phyloP scores from a whole-genome alignment of 2,797 vertebrate species.

The Spinus olivaceus region DNA sequence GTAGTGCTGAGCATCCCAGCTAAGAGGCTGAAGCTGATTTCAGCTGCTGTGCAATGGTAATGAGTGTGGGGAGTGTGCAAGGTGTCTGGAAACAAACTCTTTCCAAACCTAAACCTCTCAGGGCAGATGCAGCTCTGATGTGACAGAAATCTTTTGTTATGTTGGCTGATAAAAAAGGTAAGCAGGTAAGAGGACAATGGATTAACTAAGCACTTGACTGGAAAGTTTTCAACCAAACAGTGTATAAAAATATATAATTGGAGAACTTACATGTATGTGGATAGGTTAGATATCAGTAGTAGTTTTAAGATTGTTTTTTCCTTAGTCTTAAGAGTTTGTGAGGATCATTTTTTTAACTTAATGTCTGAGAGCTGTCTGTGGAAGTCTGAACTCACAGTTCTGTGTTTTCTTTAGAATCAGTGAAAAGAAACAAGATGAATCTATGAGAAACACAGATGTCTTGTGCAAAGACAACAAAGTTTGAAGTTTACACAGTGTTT shows the following conservation, averaged over 20 bases:
- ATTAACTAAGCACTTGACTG: neutral
- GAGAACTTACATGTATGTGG: neutral
- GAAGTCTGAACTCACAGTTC: neutral
- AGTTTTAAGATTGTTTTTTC: neutral
- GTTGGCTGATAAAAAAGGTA: neutral
- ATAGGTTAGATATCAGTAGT: neutral
- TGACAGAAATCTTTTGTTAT: fast-evolving
- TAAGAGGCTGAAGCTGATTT: neutral
- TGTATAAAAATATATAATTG: neutral
- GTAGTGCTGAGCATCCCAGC: neutral
- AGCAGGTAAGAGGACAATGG: neutral
- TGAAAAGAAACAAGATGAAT: neutral
- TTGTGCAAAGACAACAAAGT: neutral
- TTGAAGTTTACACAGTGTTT: neutral
- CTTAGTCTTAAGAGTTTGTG: neutral
- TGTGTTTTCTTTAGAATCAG: neutral
- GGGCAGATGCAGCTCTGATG: neutral
- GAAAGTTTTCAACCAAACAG: neutral
- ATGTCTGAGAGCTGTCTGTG: neutral
- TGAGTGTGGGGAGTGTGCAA: neutral
- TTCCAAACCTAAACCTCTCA: neutral
- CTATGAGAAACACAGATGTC: neutral
- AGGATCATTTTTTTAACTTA: neutral
- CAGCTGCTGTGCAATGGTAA: neutral
- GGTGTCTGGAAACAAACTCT: neutral